A percentile compares a stretch with the other conserved stretches of the same genome.
Conservation (phyloP, 2,888 invertebrate species). For the Ennomos quercinarius region DNA sequence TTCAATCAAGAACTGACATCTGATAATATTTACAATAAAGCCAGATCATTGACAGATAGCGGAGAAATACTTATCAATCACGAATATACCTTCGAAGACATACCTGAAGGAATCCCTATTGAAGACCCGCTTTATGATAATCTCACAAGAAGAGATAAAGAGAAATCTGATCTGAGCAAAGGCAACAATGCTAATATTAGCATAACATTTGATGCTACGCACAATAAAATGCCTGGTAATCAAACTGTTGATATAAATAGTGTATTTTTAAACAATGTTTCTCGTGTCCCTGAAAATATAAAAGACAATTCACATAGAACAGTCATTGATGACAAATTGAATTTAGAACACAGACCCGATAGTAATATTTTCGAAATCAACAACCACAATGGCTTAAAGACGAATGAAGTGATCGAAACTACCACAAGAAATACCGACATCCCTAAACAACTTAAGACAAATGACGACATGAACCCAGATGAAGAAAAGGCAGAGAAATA, state of each 20-base stretch:
- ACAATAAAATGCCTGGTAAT: slow-evolving; percentile 1
- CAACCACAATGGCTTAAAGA: slow-evolving; percentile 10
- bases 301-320: background rate
- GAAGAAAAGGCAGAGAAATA: background rate
- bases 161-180: slow-evolving; percentile 34
- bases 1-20: slow-evolving; percentile 55
- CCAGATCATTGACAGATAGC: slow-evolving; percentile 59
- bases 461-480: background rate
- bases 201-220: background rate
- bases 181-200: background rate
- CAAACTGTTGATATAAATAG: background rate
- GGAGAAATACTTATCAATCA: slow-evolving; percentile 68
- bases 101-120: slow-evolving; percentile 73
- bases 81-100: slow-evolving; percentile 72
- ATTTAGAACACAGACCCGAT: background rate
- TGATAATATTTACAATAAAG: slow-evolving; percentile 71
- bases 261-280: background rate
- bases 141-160: slow-evolving; percentile 46
- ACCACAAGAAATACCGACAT: too few species aligned
- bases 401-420: slow-evolving; percentile 16
- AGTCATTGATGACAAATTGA: slow-evolving; percentile 15
- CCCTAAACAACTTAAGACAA: slow-evolving; percentile 8
- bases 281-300: background rate
- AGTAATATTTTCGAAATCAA: background rate
- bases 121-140: slow-evolving; percentile 75